Percentiles rank a stretch among this genome's conserved stretches.
These are phyloP conservation scores for Thelaira solivaga DNA, from an alignment of 2,888 invertebrate species.

Conservation along the genomic window DNA sequence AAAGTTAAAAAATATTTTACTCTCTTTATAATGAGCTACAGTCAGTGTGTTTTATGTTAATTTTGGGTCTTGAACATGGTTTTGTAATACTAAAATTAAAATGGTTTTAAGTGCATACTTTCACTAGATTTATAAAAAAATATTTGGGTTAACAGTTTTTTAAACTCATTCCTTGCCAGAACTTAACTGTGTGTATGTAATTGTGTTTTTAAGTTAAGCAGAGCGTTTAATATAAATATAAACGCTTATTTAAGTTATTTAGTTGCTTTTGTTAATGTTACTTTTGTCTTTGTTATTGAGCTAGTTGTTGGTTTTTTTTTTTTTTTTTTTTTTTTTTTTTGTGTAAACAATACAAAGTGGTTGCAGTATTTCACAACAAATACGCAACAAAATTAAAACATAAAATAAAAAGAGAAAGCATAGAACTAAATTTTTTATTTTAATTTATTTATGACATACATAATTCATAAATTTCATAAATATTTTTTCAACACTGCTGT, in stretches of 20 bases:
- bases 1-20: no score
- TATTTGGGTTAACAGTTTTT: background rate
- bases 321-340: no score
- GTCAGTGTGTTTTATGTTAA: no score
- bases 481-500: no score
- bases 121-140: no score
- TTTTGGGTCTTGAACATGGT: no score
- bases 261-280: background rate
- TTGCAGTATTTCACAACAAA: slow-evolving; percentile 19
- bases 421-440: background rate
- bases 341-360: slow-evolving; percentile 35
- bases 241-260: slow-evolving; percentile 13
- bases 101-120: no score
- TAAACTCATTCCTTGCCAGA: background rate
- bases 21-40: no score
- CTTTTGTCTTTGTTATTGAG: background rate
- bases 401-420: background rate
- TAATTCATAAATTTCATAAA: no score
- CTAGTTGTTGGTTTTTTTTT: slow-evolving; percentile 16
- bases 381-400: background rate
- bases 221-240: slow-evolving; percentile 29
- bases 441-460: background rate
- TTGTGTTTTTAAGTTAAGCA: slow-evolving; percentile 19
- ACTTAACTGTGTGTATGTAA: background rate
- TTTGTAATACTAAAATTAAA: no score